Evolutionary conservation across 92 coral and sea anemone genomes (phyloP), one percentile per base, ranked within the genome.

Genomic region (Palythoa grandiflora): DNA sequence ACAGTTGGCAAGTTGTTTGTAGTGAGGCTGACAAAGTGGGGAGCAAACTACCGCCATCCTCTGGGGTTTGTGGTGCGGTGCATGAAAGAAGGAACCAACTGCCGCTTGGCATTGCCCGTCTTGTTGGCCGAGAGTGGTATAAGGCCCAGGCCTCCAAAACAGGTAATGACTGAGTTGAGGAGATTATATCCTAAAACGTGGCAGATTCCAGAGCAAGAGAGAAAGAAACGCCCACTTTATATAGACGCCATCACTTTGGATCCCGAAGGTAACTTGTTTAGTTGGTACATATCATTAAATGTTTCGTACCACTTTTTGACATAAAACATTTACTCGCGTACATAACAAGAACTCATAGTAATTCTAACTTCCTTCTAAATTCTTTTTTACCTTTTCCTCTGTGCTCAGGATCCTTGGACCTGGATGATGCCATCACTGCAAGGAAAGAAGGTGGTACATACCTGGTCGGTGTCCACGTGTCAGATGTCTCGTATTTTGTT

Each of bases 11-110:
- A 95, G 80, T 94, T 96, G 74, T 96, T 96, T 59, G 93, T 96
- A n/a, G 96, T 96, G 83, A 94, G 89, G 86, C 88, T 95, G 60
- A 87, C 95, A 88, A 93, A 96, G 84, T 96, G 99, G 99, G 99
- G 98, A 53, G 96, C 94, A 39, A 93, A 89, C 71, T 96, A 95
- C 78, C 96, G 97, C 60, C 87, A 79, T 63, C 99, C 99, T 44
- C 92, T 96, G 5, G 98, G 99, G 66, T 92, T 96, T 57, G 98
- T 95, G 48, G 92, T 93, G 80, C 92, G 89, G 78, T 92, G 88
- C 66, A 90, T 96, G 48, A 80, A 89, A 13, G 93, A 89, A 57
- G 92, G 91, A 47, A 86, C 78, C 17, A 92, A 87, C 53, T 90
- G 93, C 5, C 85, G 63, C 39, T 53, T 84, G 53, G 90, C 94